Percentiles rank a stretch among this genome's conserved stretches.
phyloP scores from a whole-genome alignment of 2,113 vertebrate genomes.

The Tauraco erythrolophus region DNA sequence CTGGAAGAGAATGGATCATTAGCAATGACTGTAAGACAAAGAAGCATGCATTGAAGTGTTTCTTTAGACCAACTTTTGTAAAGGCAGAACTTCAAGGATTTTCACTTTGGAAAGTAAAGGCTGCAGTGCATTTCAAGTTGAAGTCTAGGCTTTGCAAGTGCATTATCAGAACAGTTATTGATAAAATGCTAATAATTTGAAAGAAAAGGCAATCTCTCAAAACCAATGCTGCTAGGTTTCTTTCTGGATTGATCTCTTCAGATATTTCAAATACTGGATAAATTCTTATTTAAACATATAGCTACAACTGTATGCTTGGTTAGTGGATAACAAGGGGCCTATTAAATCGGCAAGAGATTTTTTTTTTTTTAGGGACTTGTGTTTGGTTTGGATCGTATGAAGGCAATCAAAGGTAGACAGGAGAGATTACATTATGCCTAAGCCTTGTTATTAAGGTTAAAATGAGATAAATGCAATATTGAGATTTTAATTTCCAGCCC shows the following conservation, averaged over 20 bases:
- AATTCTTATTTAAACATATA: neutral
- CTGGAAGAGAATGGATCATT: neutral
- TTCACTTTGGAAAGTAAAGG: neutral
- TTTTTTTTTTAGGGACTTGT: neutral
- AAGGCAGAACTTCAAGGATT: neutral
- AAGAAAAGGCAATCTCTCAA: neutral
- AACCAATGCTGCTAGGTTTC: neutral
- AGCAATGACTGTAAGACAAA: neutral
- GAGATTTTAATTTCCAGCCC: neutral
- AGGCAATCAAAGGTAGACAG: neutral
- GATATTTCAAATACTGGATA: neutral
- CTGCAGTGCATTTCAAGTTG: neutral
- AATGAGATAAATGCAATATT: neutral
- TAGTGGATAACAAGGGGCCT: neutral
- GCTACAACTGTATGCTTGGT: neutral
- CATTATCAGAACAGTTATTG: neutral
- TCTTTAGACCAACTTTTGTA: neutral
- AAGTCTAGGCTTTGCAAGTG: neutral
- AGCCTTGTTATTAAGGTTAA: neutral
- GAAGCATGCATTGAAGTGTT: neutral
- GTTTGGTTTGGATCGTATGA: slow-evolving; percentile 25
- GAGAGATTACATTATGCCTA: neutral
- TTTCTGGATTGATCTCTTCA: neutral
- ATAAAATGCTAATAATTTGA: neutral
- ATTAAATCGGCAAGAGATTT: neutral